Evolutionary conservation across 2,113 vertebrate genomes (phyloP), one percentile per base, ranked within the genome.

Genomic region (Rhabdornis inornatus): DNA sequence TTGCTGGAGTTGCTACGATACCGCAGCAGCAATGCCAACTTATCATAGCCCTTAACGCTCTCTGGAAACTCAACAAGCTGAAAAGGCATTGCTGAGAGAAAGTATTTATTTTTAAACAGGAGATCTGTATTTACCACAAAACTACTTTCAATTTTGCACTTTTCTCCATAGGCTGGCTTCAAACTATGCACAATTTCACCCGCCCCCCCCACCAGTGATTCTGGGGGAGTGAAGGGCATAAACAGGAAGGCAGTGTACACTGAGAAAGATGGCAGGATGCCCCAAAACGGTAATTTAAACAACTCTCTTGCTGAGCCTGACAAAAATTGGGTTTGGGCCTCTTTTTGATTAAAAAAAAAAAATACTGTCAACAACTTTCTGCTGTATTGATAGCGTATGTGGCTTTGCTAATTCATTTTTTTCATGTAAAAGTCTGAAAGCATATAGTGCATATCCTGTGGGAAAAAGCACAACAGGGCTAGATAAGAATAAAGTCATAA

Each of bases 221-320:
- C 85, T 86, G 45, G 31, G 74, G 55, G 45, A 70, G 55, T 7
- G 33, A 64, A 93, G 87, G 69, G 45, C 74, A 96, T 78, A 96
- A 97, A 97, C 79, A 96, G 92, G 92, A 95, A 97, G 71, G 94
- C 86, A 96, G 87, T 1, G 0, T 44, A 49, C 90, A 45, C 76
- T 15, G 65, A 84, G 64, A 80, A 87, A 84, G 91, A 91, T 85
- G 93, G 97, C 91, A 95, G 69, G 68, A 60, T 18, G 86, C 77
- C 57, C 65, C 80, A n/a, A 49, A 75, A 92, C 1, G 7, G 59
- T 78, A 50, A 94, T 94, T 83, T 83, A 78, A 96, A 66, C 74
- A 95, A 87, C 80, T 69, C 64, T 52, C 75, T 49, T 0, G 2
- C 60, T 85, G n/a, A 0, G n/a, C 66, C 69, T 93, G 86, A 83